Evolutionary conservation across 2,113 vertebrate genomes (phyloP), one percentile per base, ranked within the genome.

Genomic region (Xyliphius kryptos): DNA sequence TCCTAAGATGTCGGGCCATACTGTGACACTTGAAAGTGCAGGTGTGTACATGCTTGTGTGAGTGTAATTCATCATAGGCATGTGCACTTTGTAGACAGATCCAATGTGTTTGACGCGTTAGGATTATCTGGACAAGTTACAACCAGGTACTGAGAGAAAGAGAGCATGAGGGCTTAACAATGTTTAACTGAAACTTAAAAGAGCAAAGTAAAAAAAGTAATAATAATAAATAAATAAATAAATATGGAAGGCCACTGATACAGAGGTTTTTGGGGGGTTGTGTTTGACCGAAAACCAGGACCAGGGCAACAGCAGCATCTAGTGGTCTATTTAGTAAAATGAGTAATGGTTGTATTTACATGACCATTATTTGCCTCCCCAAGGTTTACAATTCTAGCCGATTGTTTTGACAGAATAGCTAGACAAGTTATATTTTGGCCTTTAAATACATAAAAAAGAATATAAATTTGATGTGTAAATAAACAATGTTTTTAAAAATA

Each of bases 291-390:
- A n/a, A n/a, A n/a, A n/a, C n/a, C n/a, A n/a, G n/a, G n/a, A n/a
- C n/a, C n/a, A 65, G 48, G 55, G 26, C 66, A 74, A 74, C 59
- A 74, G 72, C 72, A 70, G 56, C 72, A 70, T 59, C 72, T 74
- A 17, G 58, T 74, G 72, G 72, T 10, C 59, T 57, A 1, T 16
- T 20, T 9, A 15, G 43, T n/a, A n/a, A n/a, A n/a, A n/a, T n/a
- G n/a, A n/a, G n/a, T n/a, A n/a, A n/a, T n/a, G n/a, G n/a, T n/a
- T n/a, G n/a, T n/a, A n/a, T n/a, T n/a, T n/a, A n/a, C n/a, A n/a
- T n/a, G n/a, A n/a, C n/a, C 13, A 10, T 64, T 32, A 19, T 64
- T 4, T 8, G 2, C 9, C 13, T 15, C 7, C 10, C 5, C 44
- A 13, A 4, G 22, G 13, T 57, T 44, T 15, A 2, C 13, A 57